Evolutionary conservation across 2,113 vertebrate genomes (phyloP).

Genomic region (Caloenas nicobarica): DNA sequence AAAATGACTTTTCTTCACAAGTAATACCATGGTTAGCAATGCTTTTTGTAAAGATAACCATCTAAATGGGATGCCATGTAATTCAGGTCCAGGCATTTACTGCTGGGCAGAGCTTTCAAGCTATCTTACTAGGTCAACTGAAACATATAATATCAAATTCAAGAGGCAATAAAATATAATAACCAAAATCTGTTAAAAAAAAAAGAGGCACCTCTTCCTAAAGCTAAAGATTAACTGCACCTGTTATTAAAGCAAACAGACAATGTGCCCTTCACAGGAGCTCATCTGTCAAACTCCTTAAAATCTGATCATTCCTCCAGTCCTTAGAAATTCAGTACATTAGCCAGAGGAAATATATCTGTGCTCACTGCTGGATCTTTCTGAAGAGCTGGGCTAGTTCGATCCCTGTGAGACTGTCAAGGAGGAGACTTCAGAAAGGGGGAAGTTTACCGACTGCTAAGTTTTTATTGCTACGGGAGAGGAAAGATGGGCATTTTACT

Average conservation of each 20-base stretch:
- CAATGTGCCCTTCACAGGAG: background rate
- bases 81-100: background rate
- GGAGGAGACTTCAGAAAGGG: background rate
- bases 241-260: slow-evolving; percentile 17
- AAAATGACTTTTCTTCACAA: background rate
- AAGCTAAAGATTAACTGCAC: background rate
- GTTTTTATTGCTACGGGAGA: background rate
- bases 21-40: background rate
- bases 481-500: background rate
- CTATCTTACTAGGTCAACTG: background rate
- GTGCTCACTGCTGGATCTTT: background rate
- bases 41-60: background rate
- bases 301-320: background rate
- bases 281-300: slow-evolving; percentile 7
- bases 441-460: background rate
- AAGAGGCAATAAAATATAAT: background rate
- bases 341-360: background rate
- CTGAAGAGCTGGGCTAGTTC: background rate
- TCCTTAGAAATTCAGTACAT: background rate
- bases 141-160: background rate
- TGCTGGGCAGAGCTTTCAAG: background rate
- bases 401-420: background rate
- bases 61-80: background rate
- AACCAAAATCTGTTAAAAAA: background rate
- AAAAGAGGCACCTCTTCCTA: background rate